Percentiles rank a stretch among this genome's conserved stretches.
Conservation (phyloP, 2,797 vertebrate species). For the Miichthys miiuy region DNA sequence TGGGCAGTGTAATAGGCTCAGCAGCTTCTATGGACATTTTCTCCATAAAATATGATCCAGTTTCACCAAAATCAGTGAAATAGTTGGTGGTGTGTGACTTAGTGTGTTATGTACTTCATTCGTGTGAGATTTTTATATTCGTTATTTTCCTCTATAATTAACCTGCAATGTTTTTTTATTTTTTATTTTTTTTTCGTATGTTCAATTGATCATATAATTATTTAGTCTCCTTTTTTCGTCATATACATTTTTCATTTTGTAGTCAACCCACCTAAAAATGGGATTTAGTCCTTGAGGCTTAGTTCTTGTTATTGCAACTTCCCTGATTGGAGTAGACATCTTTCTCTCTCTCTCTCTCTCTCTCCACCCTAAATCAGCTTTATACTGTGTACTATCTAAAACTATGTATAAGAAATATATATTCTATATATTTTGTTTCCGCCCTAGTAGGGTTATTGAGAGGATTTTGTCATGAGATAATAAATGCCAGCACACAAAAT, state of each 20-base stretch:
- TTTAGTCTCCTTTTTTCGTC: not conserved
- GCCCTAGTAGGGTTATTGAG: no score
- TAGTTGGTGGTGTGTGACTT: no score
- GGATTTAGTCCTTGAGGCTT: not conserved
- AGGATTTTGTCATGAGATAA: not conserved
- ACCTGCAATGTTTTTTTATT: no score
- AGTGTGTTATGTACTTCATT: no score
- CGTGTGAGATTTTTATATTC: no score
- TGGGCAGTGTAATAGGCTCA: no score
- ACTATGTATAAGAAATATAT: not conserved
- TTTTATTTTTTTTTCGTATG: not conserved
- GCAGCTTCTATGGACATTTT: no score
- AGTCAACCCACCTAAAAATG: not conserved
- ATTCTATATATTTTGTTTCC: no score
- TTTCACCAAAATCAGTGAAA: no score
- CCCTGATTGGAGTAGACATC: not conserved
- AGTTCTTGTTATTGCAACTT: not conserved
- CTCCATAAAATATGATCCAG: no score
- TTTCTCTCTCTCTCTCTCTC: slow-evolving; percentile 1
- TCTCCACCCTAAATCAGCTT: not conserved
- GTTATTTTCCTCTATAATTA: no score
- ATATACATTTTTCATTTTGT: not conserved
- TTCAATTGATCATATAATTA: not conserved
- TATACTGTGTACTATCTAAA: not conserved
- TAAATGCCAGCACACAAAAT: not conserved